A percentile compares a stretch with the other conserved stretches of the same genome.
Conservation (phyloP, 2,113 vertebrate species). For the Greenwoodochromis staneri region DNA sequence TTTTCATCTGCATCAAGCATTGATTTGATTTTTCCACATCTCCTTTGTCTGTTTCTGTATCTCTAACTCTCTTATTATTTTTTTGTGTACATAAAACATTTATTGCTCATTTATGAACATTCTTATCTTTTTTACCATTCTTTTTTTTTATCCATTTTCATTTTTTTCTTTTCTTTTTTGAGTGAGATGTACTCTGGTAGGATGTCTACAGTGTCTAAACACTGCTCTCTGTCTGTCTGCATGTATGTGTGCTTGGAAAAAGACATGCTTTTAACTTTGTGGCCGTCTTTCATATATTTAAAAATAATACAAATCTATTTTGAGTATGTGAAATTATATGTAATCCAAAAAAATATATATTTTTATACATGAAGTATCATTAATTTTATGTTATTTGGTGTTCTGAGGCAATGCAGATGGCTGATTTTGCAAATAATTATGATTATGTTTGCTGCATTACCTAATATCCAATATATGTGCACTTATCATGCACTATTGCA, state of each 20-base stretch:
- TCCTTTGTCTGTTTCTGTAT: not conserved
- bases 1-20: slow-evolving; percentile 29
- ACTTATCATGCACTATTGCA: not conserved
- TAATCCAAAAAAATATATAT: not conserved
- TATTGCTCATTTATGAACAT: slow-evolving; percentile 32
- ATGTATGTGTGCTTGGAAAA: slow-evolving; percentile 36
- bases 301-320: not conserved
- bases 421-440: not conserved
- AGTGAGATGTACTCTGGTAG: slow-evolving; percentile 21
- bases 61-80: not conserved
- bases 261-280: slow-evolving; percentile 65
- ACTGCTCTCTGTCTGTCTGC: slow-evolving; percentile 26
- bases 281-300: slow-evolving; percentile 15
- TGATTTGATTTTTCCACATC: slow-evolving; percentile 23
- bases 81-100: slow-evolving; percentile 15
- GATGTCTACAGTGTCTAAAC: slow-evolving; percentile 10
- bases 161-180: not conserved
- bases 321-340: not conserved
- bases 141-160: not conserved
- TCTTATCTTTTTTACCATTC: not conserved
- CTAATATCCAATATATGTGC: not conserved
- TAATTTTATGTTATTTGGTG: not conserved
- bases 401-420: slow-evolving; percentile 2
- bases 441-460: not conserved
- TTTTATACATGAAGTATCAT: not conserved